A percentile compares a stretch with the other conserved stretches of the same genome.
phyloP scores from a whole-genome alignment of 2,888 invertebrate species.

The Emmelina monodactyla region DNA sequence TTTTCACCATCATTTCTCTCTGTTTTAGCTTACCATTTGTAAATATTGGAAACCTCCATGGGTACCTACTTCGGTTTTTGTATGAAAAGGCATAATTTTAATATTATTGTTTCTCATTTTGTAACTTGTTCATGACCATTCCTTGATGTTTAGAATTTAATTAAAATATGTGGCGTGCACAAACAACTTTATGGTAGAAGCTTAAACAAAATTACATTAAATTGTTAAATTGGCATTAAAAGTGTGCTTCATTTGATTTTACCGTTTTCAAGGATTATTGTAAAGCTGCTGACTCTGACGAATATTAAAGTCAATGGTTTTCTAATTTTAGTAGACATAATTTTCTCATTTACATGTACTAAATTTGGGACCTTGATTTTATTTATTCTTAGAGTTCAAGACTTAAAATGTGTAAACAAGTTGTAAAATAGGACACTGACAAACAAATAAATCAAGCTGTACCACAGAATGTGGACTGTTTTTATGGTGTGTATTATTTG shows the following conservation, averaged over 20 bases:
- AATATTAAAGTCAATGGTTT: too few species aligned
- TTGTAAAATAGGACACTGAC: conserved; percentile 40
- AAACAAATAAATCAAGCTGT: conserved; percentile 55
- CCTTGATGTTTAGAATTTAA: conserved; percentile 24
- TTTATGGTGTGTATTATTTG: too few species aligned
- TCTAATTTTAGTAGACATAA: neutral
- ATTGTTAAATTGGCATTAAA: too few species aligned
- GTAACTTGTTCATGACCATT: conserved; percentile 23
- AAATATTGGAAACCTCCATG: neutral
- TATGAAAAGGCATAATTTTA: neutral
- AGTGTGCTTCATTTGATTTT: too few species aligned
- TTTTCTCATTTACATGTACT: neutral
- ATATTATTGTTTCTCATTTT: neutral
- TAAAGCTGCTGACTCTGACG: too few species aligned
- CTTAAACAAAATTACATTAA: neutral
- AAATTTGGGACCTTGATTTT: neutral
- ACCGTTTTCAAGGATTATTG: too few species aligned
- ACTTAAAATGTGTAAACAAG: conserved; percentile 12
- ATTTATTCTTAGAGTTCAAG: neutral
- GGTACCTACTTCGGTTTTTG: neutral
- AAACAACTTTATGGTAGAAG: conserved; percentile 23
- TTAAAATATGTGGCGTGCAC: conserved; percentile 34
- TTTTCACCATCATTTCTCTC: too few species aligned
- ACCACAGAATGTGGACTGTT: conserved; percentile 51
- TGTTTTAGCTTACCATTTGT: too few species aligned